Percentiles rank a stretch among this genome's conserved stretches.
Evolutionary conservation across 37 sponge, comb jelly and placozoan species (phyloP).

Genomic region (Oscarella lobularis): DNA sequence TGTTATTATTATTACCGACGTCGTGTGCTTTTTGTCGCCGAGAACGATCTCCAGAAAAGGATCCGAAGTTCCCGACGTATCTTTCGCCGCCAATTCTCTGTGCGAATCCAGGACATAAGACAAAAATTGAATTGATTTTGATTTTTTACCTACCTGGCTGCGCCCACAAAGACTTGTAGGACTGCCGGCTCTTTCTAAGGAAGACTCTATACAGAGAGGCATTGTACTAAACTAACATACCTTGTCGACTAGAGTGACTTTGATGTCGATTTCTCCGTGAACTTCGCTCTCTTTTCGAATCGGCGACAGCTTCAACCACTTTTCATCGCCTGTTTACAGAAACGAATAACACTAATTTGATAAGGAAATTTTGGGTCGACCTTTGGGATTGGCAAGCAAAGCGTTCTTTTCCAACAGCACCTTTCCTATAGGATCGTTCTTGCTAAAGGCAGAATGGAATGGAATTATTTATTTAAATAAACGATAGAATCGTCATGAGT

Average conservation of each 20-base stretch:
- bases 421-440: conserved; percentile 44
- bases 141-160: not conserved
- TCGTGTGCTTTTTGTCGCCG: conserved; percentile 18
- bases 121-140: not conserved
- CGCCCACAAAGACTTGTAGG: not conserved
- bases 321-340: conserved; percentile 63
- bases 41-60: conserved; percentile 44
- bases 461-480: not conserved
- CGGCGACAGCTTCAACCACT: conserved; percentile 52
- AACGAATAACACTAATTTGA: too few relatives aligned
- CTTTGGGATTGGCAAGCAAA: conserved; percentile 27
- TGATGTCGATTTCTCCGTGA: conserved; percentile 57
- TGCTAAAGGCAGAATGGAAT: not conserved
- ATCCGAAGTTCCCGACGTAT: conserved; percentile 38
- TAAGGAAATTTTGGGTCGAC: too few relatives aligned
- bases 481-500: too few relatives aligned
- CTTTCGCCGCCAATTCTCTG: conserved; percentile 70
- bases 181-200: not conserved
- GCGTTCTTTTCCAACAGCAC: conserved; percentile 33
- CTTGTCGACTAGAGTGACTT: conserved; percentile 18
- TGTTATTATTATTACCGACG: too few relatives aligned
- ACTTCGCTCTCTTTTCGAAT: conserved; percentile 41
- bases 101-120: not conserved
- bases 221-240: not conserved
- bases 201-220: not conserved